These are phyloP conservation scores for Agrochola lychnidis DNA, from an alignment of 2,888 invertebrate species.

Conservation along the genomic window DNA sequence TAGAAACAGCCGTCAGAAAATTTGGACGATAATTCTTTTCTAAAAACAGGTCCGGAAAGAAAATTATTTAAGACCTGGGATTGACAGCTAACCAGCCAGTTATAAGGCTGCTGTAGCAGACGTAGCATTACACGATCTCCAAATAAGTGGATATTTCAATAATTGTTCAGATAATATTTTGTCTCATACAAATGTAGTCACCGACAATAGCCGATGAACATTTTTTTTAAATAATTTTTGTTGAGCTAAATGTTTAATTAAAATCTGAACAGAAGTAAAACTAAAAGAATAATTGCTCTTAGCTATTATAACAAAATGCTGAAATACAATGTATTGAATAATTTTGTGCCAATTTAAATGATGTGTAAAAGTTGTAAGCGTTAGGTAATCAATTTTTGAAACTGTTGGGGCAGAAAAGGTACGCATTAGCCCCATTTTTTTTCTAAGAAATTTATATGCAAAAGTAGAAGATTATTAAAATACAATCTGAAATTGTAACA, in stretches of 20 bases:
- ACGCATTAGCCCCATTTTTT: too few species aligned
- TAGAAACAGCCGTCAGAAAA: constrained; percentile 8
- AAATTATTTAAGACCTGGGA: not conserved
- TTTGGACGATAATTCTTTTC: not conserved
- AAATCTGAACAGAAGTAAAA: not conserved
- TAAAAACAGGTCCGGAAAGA: not conserved
- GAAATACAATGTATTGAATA: not conserved
- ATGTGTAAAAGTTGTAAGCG: not conserved
- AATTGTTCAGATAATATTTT: not conserved
- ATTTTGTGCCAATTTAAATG: not conserved
- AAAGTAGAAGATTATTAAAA: not conserved
- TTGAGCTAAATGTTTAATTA: not conserved
- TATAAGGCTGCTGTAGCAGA: not conserved
- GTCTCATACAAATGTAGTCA: not conserved
- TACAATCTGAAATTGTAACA: not conserved
- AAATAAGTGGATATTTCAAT: not conserved
- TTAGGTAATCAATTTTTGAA: too few species aligned
- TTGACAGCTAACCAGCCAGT: not conserved
- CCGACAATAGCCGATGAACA: not conserved
- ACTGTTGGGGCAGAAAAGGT: too few species aligned
- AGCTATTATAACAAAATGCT: too few species aligned
- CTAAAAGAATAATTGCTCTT: not conserved
- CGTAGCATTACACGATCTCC: not conserved
- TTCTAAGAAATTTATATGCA: too few species aligned
- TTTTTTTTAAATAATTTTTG: not conserved